phyloP scores from a whole-genome alignment of 2,888 invertebrate species.

The Maniola hyperantus region DNA sequence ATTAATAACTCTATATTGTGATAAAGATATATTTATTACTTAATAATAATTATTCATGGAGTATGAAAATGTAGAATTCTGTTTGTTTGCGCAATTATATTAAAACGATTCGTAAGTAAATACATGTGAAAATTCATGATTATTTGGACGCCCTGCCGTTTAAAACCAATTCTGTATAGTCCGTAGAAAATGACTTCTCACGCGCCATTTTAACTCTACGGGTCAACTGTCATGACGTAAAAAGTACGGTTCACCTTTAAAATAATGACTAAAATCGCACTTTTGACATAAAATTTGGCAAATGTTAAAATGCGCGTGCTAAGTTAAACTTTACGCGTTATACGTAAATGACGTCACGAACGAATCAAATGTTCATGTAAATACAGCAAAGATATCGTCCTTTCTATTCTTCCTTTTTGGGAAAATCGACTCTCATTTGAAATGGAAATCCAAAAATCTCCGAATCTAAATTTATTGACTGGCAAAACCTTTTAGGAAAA shows the following conservation, averaged over 20 bases:
- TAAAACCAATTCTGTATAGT: slow-evolving; percentile 47
- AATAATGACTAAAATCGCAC: too few relatives aligned
- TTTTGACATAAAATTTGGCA: too few relatives aligned
- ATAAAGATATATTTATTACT: not conserved
- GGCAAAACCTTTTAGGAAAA: slow-evolving; percentile 22
- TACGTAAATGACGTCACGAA: slow-evolving; percentile 53
- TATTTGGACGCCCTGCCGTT: slow-evolving; percentile 47
- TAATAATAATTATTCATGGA: too few relatives aligned
- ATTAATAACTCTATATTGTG: not conserved
- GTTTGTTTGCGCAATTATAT: not conserved
- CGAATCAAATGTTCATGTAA: slow-evolving; percentile 55
- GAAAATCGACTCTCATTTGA: slow-evolving; percentile 23
- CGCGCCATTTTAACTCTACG: too few relatives aligned
- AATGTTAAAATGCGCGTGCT: too few relatives aligned
- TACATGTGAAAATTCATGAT: slow-evolving; percentile 26
- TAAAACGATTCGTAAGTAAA: not conserved
- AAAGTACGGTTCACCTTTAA: too few relatives aligned
- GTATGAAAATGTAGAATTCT: not conserved
- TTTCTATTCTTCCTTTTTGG: slow-evolving; percentile 31
- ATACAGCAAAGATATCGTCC: slow-evolving; percentile 42
- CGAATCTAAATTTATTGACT: slow-evolving; percentile 17
- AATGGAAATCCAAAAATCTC: slow-evolving; percentile 30
- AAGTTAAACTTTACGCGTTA: too few relatives aligned
- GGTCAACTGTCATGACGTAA: too few relatives aligned
- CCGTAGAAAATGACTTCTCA: too few relatives aligned